Base-by-base conservation (phyloP, 64 coral and sea anemone genomes). In the Stylophora pistillata region DNA sequence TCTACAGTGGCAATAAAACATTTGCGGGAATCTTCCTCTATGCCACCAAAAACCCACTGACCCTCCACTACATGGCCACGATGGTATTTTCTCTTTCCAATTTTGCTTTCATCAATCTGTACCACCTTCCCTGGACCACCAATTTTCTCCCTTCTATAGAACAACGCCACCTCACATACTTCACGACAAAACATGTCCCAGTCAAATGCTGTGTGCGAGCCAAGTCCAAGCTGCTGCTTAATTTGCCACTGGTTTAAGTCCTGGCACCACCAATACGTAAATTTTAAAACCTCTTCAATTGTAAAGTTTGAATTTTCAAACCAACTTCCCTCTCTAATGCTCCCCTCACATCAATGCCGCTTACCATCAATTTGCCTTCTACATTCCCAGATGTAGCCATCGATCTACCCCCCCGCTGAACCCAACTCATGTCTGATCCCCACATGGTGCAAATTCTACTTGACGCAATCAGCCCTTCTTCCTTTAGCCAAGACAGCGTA, bases 11-110 rank as follows among this genome's bases (percentile, higher is more conserved):
- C 66, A 20, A 89, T 58, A 71, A 89, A 89, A 34, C 2, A 89
- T 81, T 89, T 89, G 12, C 88, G 69, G 27, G 88, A 89, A 71
- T 69, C 88, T 54, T 89, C 88, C 53, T 89, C 87, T 21, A 89
- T 78, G 21, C n/a, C n/a, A n/a, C n/a, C n/a, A n/a, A n/a, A n/a
- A n/a, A n/a, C n/a, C n/a, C n/a, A n/a, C n/a, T n/a, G n/a, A n/a
- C 87, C 87, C 32, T 89, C 75, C 27, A 89, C 74, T 10, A 65
- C 29, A 55, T 89, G 87, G 15, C 87, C 87, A 17, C 59, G 15
- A 53, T 89, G 87, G 61, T 89, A 65, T 41, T 89, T 89, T 58
- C 87, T 55, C 69, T 78, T 89, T 23, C 87, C 87, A 7, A 89
- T 52, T 29, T 78, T 74, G 21, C 33, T 64, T 89, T 89, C 74